Evolutionary conservation across 2,797 vertebrate genomes (phyloP).

Genomic region (Parotocinclus haroldoi): DNA sequence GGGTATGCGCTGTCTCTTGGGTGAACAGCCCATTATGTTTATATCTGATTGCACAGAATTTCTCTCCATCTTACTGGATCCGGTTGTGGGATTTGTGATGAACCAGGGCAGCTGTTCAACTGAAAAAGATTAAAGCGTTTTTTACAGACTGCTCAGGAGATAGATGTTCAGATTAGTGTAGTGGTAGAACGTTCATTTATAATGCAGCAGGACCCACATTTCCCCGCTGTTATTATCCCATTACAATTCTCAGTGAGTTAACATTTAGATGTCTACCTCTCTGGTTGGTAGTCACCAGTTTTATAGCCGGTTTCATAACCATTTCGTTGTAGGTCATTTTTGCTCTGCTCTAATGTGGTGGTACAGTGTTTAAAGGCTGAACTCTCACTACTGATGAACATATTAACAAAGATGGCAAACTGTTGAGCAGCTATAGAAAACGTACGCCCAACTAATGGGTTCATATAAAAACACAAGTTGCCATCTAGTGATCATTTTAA

Average conservation of each 20-base stretch:
- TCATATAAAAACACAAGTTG: too few relatives aligned
- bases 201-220: conserved; percentile 1
- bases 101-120: conserved; percentile 11
- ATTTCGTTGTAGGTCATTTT: background rate
- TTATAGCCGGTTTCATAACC: background rate
- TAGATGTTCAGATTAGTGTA: conserved; percentile 20
- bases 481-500: too few relatives aligned
- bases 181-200: background rate
- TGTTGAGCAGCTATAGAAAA: too few relatives aligned
- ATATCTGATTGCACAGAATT: background rate
- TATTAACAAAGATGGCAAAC: too few relatives aligned
- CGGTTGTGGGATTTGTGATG: background rate
- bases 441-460: too few relatives aligned
- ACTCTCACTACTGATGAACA: too few relatives aligned
- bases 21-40: background rate
- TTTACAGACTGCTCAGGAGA: conserved; percentile 5
- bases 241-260: background rate
- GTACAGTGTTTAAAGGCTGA: background rate
- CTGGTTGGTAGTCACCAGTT: background rate
- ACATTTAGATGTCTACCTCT: background rate
- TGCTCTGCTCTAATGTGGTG: background rate
- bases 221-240: background rate
- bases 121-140: conserved; percentile 21
- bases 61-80: background rate
- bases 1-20: background rate